A percentile compares a stretch with the other conserved stretches of the same genome.
Conservation (phyloP, 2,888 invertebrate genomes). For the Hedychridium roseum region DNA sequence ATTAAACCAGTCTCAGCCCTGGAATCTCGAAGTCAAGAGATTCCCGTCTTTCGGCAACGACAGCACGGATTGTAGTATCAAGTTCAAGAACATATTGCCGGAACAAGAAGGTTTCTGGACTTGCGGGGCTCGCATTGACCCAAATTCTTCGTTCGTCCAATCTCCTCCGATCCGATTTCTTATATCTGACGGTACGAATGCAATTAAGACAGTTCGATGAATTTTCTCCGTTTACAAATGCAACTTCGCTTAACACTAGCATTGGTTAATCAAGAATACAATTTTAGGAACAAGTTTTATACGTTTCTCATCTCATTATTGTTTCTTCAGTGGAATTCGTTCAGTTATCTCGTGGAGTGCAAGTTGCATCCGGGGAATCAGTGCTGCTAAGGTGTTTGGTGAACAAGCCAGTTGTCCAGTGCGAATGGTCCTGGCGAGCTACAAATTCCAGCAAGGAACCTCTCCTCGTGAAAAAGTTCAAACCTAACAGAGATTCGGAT, state of each 20-base stretch:
- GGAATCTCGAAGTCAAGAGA: slow-evolving; percentile 55
- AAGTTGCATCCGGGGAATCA: slow-evolving; percentile 58
- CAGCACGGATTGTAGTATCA: slow-evolving; percentile 57
- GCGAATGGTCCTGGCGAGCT: slow-evolving; percentile 61
- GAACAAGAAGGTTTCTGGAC: slow-evolving; percentile 61
- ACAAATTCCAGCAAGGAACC: slow-evolving; percentile 54
- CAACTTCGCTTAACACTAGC: no score
- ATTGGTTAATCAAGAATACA: no score
- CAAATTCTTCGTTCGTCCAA: slow-evolving; percentile 49
- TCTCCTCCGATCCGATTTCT: slow-evolving; percentile 50
- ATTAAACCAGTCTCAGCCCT: slow-evolving; percentile 56
- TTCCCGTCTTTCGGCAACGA: slow-evolving; percentile 56
- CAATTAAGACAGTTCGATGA: no score
- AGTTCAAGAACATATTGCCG: slow-evolving; percentile 52
- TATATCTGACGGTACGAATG: slow-evolving; percentile 52
- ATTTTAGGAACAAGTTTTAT: no score
- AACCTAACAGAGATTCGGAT: slow-evolving; percentile 53
- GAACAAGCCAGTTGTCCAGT: slow-evolving; percentile 57
- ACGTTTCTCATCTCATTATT: slow-evolving; percentile 7
- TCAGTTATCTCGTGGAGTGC: slow-evolving; percentile 58
- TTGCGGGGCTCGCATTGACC: slow-evolving; percentile 51
- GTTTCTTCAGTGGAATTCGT: slow-evolving; percentile 57
- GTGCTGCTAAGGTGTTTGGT: slow-evolving; percentile 56
- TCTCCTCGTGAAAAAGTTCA: slow-evolving; percentile 53
- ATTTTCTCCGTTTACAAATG: no score